Percentiles rank a stretch among this genome's conserved stretches.
Conservation (phyloP, 2,113 vertebrate genomes). For the Passer domesticus region DNA sequence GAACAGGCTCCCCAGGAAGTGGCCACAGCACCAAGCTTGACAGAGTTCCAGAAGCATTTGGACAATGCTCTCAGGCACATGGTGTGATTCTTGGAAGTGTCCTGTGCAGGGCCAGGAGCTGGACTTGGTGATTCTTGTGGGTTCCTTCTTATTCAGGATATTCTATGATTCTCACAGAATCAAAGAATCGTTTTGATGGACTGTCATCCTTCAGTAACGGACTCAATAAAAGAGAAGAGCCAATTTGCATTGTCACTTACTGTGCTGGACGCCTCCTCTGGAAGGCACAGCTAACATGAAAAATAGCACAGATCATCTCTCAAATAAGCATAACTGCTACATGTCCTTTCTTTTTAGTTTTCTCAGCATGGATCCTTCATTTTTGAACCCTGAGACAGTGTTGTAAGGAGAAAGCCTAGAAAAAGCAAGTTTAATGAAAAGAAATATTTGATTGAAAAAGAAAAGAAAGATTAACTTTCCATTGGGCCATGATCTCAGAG, state of each 20-base stretch:
- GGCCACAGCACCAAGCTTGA: accelerated
- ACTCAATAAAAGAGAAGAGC: background rate
- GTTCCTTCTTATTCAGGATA: background rate
- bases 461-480: background rate
- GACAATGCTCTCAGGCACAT: background rate
- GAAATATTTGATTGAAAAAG: background rate
- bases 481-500: background rate
- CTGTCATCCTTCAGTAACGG: background rate
- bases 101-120: background rate
- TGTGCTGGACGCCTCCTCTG: background rate
- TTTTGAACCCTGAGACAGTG: background rate
- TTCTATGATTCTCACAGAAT: background rate
- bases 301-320: background rate
- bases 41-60: accelerated
- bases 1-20: no score
- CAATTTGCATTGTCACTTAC: background rate
- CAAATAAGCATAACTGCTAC: background rate
- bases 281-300: background rate
- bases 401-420: background rate
- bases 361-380: background rate
- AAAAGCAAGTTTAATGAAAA: background rate
- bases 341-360: background rate
- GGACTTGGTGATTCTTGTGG: background rate
- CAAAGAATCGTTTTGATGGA: background rate
- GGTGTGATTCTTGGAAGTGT: background rate